Evolutionary conservation across 2,113 vertebrate genomes (phyloP).

Genomic region (Opisthocomus hoazin): DNA sequence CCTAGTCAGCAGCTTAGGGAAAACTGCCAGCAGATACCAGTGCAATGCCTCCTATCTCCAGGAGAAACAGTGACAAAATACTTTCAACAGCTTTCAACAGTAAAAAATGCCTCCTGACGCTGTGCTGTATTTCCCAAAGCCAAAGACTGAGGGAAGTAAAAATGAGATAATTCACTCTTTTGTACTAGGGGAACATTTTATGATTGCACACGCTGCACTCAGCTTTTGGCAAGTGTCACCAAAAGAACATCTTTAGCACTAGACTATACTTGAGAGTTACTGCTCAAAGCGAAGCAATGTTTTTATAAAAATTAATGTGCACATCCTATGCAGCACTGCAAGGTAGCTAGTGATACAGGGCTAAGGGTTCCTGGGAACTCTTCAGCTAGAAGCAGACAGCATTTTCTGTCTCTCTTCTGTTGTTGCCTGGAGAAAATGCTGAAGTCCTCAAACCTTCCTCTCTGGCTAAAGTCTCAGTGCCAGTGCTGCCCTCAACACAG

Average conservation of each 20-base stretch:
- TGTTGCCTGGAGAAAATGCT: background rate
- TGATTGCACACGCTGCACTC: background rate
- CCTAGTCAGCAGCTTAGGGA: background rate
- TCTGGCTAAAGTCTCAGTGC: background rate
- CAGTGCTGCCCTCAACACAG: accelerated
- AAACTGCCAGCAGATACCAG: background rate
- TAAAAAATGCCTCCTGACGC: background rate
- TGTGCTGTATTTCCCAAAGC: background rate
- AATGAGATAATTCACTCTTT: background rate
- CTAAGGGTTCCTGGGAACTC: background rate
- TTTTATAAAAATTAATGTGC: background rate
- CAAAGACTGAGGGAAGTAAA: background rate
- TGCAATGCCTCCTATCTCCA: background rate
- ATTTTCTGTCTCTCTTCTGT: background rate
- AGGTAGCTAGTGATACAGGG: background rate
- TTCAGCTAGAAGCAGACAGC: background rate
- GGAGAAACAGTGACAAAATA: background rate
- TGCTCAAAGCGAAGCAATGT: background rate
- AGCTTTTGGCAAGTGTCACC: background rate
- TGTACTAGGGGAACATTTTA: background rate
- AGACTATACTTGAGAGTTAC: background rate
- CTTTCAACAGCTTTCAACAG: background rate
- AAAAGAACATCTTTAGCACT: background rate
- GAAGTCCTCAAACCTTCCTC: background rate
- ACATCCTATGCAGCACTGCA: background rate